Percentiles rank a stretch among this genome's conserved stretches.
Evolutionary conservation across 1,140 invertebrate genomes (phyloP).

Genomic region (Cydia splendana): DNA sequence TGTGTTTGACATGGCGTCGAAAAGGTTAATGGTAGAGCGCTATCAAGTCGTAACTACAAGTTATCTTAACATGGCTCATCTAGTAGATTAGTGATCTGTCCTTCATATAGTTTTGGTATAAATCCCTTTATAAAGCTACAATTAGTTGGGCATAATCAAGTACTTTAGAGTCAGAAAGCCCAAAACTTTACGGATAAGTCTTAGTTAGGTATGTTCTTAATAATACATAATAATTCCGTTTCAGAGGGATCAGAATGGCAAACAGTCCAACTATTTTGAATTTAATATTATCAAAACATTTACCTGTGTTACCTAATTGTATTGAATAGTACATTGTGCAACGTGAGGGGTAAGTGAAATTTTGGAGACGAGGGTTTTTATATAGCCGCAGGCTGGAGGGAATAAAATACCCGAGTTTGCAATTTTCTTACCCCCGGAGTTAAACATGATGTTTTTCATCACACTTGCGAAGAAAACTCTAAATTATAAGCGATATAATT

Average conservation of each 20-base stretch:
- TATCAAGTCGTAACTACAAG: too few species aligned
- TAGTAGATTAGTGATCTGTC: neutral
- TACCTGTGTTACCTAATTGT: neutral
- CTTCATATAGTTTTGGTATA: slow-evolving; percentile 12
- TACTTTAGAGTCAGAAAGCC: neutral
- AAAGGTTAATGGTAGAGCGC: too few species aligned
- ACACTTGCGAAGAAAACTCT: too few species aligned
- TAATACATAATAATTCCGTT: neutral
- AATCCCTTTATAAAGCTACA: slow-evolving; percentile 23
- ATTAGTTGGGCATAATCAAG: slow-evolving; percentile 29
- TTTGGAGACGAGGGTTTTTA: too few species aligned
- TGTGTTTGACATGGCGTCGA: too few species aligned
- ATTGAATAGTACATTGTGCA: too few species aligned
- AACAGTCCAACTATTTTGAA: neutral
- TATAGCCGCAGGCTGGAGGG: too few species aligned
- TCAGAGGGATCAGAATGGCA: neutral
- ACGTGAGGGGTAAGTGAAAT: too few species aligned
- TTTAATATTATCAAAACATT: neutral
- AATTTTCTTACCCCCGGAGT: too few species aligned
- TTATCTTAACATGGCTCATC: neutral
- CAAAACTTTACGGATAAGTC: slow-evolving; percentile 16
- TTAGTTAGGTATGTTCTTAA: neutral
- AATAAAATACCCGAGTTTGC: too few species aligned
- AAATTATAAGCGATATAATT: too few species aligned
- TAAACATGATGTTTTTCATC: too few species aligned